Evolutionary conservation across 2,888 invertebrate genomes (phyloP), one percentile per base, ranked within the genome.

Genomic region (Meloe dianella): DNA sequence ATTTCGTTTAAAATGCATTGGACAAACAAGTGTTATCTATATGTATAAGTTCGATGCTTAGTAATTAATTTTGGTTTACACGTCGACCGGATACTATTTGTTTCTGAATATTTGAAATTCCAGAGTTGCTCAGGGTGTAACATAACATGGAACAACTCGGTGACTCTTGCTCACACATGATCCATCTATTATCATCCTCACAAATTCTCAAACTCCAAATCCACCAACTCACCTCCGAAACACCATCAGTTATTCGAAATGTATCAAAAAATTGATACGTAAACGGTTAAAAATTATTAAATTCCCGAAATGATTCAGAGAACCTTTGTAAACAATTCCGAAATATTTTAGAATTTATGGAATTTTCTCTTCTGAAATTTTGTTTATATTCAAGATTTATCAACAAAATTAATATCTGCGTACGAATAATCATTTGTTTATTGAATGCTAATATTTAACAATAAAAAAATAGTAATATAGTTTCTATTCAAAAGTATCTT

Each of bases 61-160:
- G n/a, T n/a, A n/a, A 47, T 47, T 47, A 47, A 47, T 47, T 47
- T 47, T 47, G 47, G 47, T 47, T 47, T 47, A 20, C 47, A 47
- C 47, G 17, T 17, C 17, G 47, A 7, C 47, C 47, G 17, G 47
- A 47, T 17, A 47, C 17, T 47, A 47, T 47, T 47, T 47, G 47
- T 47, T 20, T 17, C 17, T 20, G 20, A 47, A 47, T 47, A 47
- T 47, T 47, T 47, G 47, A 10, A 47, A 47, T 47, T 47, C 47
- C 47, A 20, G 20, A 17, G 47, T 47, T 47, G 47, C 20, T 47
- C 47, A 6, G 20, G 47, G 47, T 47, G 7, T 47, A 38, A 47
- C 47, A 47, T 47, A 20, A 47, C 47, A 4, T 17, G 20, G 20
- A 47, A 47, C 47, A 47, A 20, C 17, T 47, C 9, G 20, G 47